These are phyloP conservation scores for Chelonus insularis DNA, from an alignment of 1,140 invertebrate species.

Conservation along the genomic window DNA sequence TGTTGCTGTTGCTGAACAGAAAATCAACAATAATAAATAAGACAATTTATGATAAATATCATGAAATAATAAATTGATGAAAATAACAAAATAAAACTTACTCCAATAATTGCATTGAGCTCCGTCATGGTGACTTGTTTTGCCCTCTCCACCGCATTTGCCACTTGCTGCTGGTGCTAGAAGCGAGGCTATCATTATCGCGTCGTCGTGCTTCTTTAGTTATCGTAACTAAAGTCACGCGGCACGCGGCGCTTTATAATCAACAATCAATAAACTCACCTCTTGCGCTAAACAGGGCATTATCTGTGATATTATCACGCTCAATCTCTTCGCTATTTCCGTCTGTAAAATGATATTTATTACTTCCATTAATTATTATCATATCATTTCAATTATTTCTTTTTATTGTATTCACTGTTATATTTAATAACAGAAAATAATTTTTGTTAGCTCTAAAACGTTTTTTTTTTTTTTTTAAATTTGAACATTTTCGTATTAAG, in stretches of 20 bases:
- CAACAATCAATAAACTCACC: constrained; percentile 53
- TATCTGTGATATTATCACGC: constrained; percentile 88
- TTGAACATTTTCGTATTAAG: too few species aligned
- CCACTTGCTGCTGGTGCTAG: constrained; percentile 90
- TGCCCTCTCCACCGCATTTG: constrained; percentile 89
- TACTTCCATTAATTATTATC: neutral
- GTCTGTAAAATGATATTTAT: constrained; percentile 68
- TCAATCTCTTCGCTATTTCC: constrained; percentile 92
- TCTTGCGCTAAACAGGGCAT: constrained; percentile 91
- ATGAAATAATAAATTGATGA: neutral
- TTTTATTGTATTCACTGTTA: too few species aligned
- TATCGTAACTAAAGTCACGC: constrained; percentile 40
- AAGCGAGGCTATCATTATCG: constrained; percentile 60
- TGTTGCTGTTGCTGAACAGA: constrained; percentile 54
- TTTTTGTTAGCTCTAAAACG: too few species aligned
- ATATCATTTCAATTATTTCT: too few species aligned
- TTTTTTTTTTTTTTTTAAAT: too few species aligned
- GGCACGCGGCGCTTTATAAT: constrained; percentile 25
- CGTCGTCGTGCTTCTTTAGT: constrained; percentile 52
- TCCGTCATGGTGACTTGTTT: constrained; percentile 96
- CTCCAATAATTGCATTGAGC: constrained; percentile 87
- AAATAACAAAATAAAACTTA: constrained; percentile 61
- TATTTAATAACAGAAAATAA: neutral
- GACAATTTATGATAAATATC: neutral
- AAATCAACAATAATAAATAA: neutral